A percentile compares a stretch with the other conserved stretches of the same genome.
Conservation (phyloP, 2,888 invertebrate genomes). For the Mythimna pallens region DNA sequence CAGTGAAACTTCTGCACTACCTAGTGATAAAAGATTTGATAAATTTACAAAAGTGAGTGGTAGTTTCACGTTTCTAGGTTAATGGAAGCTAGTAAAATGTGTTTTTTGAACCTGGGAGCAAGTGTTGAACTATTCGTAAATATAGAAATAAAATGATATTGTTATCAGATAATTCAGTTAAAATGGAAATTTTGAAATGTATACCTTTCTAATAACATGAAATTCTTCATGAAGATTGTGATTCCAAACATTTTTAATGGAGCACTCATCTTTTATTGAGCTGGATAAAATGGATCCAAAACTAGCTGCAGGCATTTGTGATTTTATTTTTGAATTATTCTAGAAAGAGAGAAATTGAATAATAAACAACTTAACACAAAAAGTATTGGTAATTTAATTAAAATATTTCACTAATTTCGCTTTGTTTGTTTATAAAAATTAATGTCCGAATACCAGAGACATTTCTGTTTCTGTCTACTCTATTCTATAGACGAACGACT, state of each 20-base stretch:
- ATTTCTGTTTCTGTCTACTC: not conserved
- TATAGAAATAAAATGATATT: not conserved
- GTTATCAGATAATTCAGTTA: not conserved
- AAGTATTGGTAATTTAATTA: not conserved
- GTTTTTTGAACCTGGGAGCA: too few species aligned
- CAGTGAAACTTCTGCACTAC: constrained; percentile 96
- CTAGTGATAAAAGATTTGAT: constrained; percentile 72
- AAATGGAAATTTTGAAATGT: not conserved
- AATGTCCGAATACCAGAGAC: not conserved
- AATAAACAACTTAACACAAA: not conserved
- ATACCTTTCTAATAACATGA: constrained; percentile 96
- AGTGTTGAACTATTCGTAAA: not conserved
- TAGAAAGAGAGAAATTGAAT: constrained; percentile 2
- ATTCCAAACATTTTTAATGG: constrained; percentile 99
- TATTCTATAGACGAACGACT: not conserved
- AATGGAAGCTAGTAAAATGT: not conserved
- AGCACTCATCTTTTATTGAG: constrained; percentile 95
- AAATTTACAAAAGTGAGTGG: not conserved
- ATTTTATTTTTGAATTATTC: constrained; percentile 27
- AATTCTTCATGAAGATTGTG: constrained; percentile 99
- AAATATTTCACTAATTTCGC: not conserved
- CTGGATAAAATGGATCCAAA: constrained; percentile 88
- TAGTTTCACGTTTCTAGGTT: not conserved
- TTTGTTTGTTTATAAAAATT: constrained; percentile 16
- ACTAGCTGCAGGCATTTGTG: constrained; percentile 93